phyloP scores from a whole-genome alignment of 2,888 invertebrate genomes.

The Hirtodrosophila cameraria region DNA sequence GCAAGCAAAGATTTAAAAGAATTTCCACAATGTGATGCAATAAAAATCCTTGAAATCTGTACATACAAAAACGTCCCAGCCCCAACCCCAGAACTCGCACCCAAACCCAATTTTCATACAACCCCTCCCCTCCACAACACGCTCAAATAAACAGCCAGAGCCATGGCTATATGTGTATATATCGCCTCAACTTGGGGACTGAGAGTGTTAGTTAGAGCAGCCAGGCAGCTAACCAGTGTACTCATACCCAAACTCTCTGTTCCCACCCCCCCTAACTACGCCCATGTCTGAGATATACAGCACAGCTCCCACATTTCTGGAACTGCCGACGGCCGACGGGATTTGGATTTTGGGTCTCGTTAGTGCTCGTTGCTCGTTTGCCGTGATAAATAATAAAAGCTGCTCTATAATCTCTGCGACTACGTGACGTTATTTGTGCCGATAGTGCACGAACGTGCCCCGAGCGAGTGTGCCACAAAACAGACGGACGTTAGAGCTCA shows the following conservation, averaged over 20 bases:
- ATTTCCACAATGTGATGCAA: constrained; percentile 80
- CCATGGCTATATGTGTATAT: constrained; percentile 4
- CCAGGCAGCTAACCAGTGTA: constrained; percentile 32
- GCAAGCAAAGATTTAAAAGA: constrained; percentile 81
- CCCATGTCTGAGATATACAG: constrained; percentile 1
- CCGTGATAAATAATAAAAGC: constrained; percentile 82
- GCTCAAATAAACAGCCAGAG: constrained; percentile 5
- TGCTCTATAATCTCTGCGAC: constrained; percentile 83
- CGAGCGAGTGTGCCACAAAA: constrained; percentile 38
- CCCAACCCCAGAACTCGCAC: neutral
- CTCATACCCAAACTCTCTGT: no score
- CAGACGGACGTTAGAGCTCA: constrained; percentile 6
- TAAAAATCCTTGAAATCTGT: constrained; percentile 79
- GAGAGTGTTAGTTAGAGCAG: constrained; percentile 44
- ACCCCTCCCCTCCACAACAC: neutral
- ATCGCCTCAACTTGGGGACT: constrained; percentile 1
- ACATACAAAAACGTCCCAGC: constrained; percentile 42
- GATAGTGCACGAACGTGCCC: constrained; percentile 81
- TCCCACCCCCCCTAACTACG: neutral
- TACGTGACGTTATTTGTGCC: constrained; percentile 84
- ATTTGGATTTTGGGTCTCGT: constrained; percentile 74
- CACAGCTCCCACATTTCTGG: constrained; percentile 27
- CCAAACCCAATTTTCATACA: constrained; percentile 7
- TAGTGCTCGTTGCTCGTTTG: constrained; percentile 76
- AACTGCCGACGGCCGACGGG: constrained; percentile 71